phyloP scores from a whole-genome alignment of 2,888 invertebrate genomes.

The Polietes domitor region DNA sequence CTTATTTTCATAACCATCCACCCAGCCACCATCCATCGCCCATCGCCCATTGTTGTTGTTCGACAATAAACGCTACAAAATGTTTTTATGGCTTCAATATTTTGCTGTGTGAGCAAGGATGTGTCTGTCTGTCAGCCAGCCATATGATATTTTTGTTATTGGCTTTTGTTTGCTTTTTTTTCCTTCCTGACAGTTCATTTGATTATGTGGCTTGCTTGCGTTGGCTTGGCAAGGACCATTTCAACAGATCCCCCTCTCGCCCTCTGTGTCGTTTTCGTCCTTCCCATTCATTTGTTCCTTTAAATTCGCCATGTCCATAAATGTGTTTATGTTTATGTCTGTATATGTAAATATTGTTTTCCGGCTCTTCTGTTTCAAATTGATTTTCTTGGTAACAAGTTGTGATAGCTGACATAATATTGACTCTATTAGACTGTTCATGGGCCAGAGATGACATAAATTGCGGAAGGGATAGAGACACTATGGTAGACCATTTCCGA shows the following conservation, averaged over 20 bases:
- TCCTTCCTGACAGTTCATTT: not conserved
- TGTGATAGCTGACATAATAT: too few relatives aligned
- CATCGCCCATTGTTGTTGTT: not conserved
- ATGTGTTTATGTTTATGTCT: too few relatives aligned
- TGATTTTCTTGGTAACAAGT: too few relatives aligned
- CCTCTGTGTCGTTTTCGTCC: too few relatives aligned
- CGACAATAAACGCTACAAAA: slow-evolving; percentile 13
- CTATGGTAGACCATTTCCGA: too few relatives aligned
- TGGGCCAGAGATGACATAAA: too few relatives aligned
- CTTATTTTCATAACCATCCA: not conserved
- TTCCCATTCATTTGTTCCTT: not conserved
- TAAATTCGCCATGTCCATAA: not conserved
- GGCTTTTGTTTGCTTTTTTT: not conserved
- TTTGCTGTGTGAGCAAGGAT: not conserved
- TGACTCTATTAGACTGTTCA: too few relatives aligned
- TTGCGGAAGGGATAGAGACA: too few relatives aligned
- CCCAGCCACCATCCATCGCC: too few relatives aligned
- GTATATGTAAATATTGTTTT: too few relatives aligned
- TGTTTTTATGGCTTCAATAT: not conserved
- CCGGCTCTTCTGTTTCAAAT: too few relatives aligned
- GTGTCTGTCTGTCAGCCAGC: not conserved
- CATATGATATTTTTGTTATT: not conserved
- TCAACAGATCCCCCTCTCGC: not conserved
- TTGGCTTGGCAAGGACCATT: not conserved
- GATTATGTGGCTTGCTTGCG: not conserved